Percentiles rank a stretch among this genome's conserved stretches.
Evolutionary conservation across 2,888 invertebrate species (phyloP).

Genomic region (Drosophila paranaensis): DNA sequence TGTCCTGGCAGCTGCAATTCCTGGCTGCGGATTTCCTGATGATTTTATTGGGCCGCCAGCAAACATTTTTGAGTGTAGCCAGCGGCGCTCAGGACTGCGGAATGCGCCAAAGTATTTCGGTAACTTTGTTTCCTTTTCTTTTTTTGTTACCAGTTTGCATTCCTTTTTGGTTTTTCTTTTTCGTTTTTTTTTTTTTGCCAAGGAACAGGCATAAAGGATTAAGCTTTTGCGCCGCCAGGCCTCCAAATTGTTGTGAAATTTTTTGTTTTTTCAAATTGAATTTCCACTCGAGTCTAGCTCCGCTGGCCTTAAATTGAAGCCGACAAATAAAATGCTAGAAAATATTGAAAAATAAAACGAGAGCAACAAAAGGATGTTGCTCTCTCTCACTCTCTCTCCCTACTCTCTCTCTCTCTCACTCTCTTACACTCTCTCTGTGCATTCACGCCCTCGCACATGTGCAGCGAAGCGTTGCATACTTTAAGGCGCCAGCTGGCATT

Average conservation of each 20-base stretch:
- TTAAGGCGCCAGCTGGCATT: constrained; percentile 38
- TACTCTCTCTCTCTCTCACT: too few relatives aligned
- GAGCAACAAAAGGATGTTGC: constrained; percentile 32
- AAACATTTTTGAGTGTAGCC: constrained; percentile 81
- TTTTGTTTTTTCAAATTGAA: constrained; percentile 65
- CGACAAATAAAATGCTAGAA: constrained; percentile 67
- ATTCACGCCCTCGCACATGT: constrained; percentile 44
- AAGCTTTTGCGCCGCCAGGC: constrained; percentile 72
- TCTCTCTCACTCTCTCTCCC: too few relatives aligned
- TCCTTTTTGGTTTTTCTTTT: constrained; percentile 9
- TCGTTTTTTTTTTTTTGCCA: constrained; percentile 25
- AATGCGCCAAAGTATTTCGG: constrained; percentile 77
- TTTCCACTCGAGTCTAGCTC: constrained; percentile 39
- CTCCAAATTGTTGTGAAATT: constrained; percentile 68
- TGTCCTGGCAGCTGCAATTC: constrained; percentile 63
- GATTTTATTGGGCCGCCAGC: constrained; percentile 80
- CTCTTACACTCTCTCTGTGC: too few relatives aligned
- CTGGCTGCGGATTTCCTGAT: constrained; percentile 79
- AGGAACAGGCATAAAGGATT: constrained; percentile 72
- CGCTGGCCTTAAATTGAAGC: constrained; percentile 45
- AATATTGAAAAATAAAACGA: constrained; percentile 61
- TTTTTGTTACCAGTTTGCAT: constrained; percentile 24
- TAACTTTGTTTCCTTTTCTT: constrained; percentile 59
- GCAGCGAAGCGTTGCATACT: constrained; percentile 54
- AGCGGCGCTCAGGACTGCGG: constrained; percentile 73